These are phyloP conservation scores for Eulemur mongoz DNA, from an alignment of 2,797 vertebrate species.

Conservation along the genomic window DNA sequence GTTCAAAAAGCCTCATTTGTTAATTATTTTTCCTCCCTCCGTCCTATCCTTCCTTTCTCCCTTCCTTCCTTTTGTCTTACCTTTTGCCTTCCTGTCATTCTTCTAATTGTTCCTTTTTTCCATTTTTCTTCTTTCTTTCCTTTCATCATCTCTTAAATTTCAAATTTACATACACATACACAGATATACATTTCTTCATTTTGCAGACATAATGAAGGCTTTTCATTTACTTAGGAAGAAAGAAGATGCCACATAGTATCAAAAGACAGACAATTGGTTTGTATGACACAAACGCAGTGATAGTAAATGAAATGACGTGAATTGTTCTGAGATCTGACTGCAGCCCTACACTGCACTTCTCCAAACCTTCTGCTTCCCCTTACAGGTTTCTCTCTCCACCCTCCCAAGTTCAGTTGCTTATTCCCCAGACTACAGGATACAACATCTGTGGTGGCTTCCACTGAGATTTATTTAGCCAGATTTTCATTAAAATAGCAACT, in stretches of 20 bases:
- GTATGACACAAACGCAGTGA: background rate
- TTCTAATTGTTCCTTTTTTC: background rate
- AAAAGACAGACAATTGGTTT: background rate
- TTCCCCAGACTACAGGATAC: slow-evolving; percentile 57
- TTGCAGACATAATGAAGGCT: background rate
- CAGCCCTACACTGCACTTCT: background rate
- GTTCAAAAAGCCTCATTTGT: background rate
- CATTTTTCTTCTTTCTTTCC: background rate
- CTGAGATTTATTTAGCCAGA: slow-evolving; percentile 78
- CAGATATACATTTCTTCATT: background rate
- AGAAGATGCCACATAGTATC: background rate
- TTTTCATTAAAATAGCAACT: slow-evolving; percentile 81
- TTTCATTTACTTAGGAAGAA: background rate
- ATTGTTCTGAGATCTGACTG: background rate
- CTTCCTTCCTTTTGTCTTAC: background rate
- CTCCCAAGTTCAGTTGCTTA: slow-evolving; percentile 1
- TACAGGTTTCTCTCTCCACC: background rate
- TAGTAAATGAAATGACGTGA: background rate
- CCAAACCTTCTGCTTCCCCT: background rate
- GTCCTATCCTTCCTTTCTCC: too few species aligned
- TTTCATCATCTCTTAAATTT: background rate
- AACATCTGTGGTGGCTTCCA: slow-evolving; percentile 78
- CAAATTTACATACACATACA: background rate
- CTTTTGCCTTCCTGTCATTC: background rate
- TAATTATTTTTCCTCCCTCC: background rate